Evolutionary conservation across 2,888 invertebrate genomes (phyloP), one percentile per base, ranked within the genome.

Genomic region (Pammene aurita): DNA sequence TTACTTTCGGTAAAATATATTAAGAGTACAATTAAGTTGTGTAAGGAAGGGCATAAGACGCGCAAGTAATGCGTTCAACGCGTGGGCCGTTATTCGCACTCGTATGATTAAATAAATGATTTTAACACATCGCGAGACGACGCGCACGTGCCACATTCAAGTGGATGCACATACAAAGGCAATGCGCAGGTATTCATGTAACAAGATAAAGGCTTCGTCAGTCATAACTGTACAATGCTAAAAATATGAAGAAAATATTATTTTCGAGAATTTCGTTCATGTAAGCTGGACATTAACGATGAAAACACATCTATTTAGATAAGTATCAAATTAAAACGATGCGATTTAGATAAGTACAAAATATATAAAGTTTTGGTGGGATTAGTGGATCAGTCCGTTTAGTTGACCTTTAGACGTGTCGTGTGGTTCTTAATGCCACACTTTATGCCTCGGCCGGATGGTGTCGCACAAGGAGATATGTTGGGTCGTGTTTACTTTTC

Each of bases 401-500:
- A 14, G 55, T 42, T 44, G 54, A 60, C 16, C 54, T 54, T 66
- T 34, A 42, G 44, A 6, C 65, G 80, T 80, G 82, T 79, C 77
- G 79, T 75, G 77, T 75, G 80, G 77, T 81, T 81, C 80, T 86
- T 87, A 87, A 88, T 84, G 81, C 83, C 78, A 81, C 81, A 86
- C 77, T 89, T 89, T 88, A 89, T 88, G 84, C 78, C 82, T 81
- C 81, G 84, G 83, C 83, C 83, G 80, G 84, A 86, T 86, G 86
- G 83, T 85, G 86, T 86, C 85, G 78, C 81, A 81, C 80, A 81
- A 82, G 81, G 82, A 86, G 81, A 86, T 86, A 85, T 86, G 82
- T 84, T 80, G 82, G 77, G 72, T 75, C 82, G 77, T 80, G 81
- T 85, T 82, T 79, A 79, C 82, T 84, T 83, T 85, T 85, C 83